A percentile compares a stretch with the other conserved stretches of the same genome.
Evolutionary conservation across 2,113 vertebrate species (phyloP).

Genomic region (Pangasianodon gigas): DNA sequence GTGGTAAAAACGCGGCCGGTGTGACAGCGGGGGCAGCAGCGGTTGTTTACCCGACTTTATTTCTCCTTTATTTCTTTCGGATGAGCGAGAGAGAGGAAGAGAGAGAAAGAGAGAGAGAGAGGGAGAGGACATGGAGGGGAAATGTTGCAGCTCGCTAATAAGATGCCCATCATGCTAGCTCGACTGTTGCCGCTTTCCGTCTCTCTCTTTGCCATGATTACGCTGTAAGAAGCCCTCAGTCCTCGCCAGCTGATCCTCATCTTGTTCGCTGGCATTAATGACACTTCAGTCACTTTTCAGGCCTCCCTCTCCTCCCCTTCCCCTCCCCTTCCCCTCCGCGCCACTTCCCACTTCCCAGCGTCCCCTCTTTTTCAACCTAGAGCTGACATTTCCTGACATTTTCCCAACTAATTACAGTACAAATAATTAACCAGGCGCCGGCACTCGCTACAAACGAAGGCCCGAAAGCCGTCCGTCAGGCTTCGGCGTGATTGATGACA

Average conservation of each 20-base stretch:
- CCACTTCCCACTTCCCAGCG: constrained; percentile 84
- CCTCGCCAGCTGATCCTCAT: constrained; percentile 89
- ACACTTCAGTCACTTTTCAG: constrained; percentile 99
- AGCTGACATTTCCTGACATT: constrained; percentile 99
- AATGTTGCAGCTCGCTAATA: constrained; percentile 88
- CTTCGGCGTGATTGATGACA: constrained; percentile 95
- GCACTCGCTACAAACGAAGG: constrained; percentile 99
- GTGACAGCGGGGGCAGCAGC: constrained; percentile 77
- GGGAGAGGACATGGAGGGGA: constrained; percentile 73
- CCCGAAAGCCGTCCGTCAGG: constrained; percentile 96
- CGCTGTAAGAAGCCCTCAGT: constrained; percentile 87
- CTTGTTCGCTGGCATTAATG: constrained; percentile 99
- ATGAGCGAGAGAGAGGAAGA: constrained; percentile 64
- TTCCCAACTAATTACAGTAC: constrained; percentile 99
- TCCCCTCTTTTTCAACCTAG: constrained; percentile 81
- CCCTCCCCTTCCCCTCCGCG: constrained; percentile 82
- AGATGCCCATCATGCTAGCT: constrained; percentile 87
- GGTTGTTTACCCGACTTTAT: constrained; percentile 82
- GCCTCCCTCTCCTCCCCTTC: constrained; percentile 87
- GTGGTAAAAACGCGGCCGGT: constrained; percentile 67
- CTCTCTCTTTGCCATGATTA: constrained; percentile 82
- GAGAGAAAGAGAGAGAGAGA: constrained; percentile 67
- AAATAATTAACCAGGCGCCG: constrained; percentile 99
- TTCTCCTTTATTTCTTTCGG: constrained; percentile 75
- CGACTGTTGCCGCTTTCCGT: constrained; percentile 77